These are phyloP conservation scores for Gavialis gangeticus DNA, from an alignment of 2,113 vertebrate species.

Conservation along the genomic window DNA sequence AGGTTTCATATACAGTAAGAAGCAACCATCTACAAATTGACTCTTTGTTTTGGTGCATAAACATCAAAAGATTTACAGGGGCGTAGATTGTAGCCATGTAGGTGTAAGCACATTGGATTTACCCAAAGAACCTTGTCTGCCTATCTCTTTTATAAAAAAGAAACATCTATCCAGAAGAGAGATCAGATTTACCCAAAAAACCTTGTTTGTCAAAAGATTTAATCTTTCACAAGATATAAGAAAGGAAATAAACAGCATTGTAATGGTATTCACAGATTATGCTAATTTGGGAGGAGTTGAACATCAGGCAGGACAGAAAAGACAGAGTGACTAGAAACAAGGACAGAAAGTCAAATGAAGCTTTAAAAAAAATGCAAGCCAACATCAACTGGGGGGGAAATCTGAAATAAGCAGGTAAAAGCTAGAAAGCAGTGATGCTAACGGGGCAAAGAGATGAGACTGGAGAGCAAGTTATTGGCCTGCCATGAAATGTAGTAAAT, in stretches of 20 bases:
- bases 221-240: constrained; percentile 34
- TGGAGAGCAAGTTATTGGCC: neutral
- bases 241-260: constrained; percentile 34
- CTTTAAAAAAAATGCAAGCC: neutral
- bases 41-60: constrained; percentile 16
- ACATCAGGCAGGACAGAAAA: constrained; percentile 30
- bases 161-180: too few relatives aligned
- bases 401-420: neutral
- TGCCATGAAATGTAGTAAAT: neutral
- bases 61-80: constrained; percentile 51
- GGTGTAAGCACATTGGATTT: too few relatives aligned
- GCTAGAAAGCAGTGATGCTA: neutral
- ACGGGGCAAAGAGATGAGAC: neutral
- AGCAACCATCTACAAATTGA: constrained; percentile 10
- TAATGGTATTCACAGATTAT: constrained; percentile 53
- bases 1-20: neutral
- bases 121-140: too few relatives aligned
- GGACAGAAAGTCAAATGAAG: neutral
- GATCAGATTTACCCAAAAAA: too few relatives aligned
- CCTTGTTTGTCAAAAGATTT: neutral
- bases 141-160: too few relatives aligned
- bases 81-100: neutral
- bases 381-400: neutral
- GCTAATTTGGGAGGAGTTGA: constrained; percentile 52
- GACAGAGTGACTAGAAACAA: constrained; percentile 16